Evolutionary conservation across 92 coral and sea anemone genomes (phyloP).

Genomic region (Virgularia gustaviana): DNA sequence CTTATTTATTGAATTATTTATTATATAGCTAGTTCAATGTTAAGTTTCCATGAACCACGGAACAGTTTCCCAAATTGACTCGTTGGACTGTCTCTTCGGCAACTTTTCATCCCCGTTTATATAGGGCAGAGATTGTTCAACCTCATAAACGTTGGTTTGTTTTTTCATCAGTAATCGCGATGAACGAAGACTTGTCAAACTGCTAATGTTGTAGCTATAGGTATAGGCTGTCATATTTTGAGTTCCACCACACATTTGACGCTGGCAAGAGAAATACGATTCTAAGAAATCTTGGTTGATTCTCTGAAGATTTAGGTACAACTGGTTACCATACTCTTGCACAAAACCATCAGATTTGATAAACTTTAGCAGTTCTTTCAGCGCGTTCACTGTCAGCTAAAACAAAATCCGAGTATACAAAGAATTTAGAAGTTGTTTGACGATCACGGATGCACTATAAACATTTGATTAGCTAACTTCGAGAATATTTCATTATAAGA

Average conservation of each 20-base stretch:
- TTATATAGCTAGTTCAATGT: too few relatives aligned
- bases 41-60: conserved; percentile 49
- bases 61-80: conserved; percentile 30
- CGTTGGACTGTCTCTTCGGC: conserved; percentile 25
- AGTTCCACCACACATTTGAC: background rate
- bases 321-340: conserved; percentile 34
- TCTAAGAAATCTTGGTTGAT: conserved; percentile 54
- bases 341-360: conserved; percentile 33
- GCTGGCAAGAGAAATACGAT: conserved; percentile 44
- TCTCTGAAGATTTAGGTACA: conserved; percentile 42
- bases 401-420: background rate
- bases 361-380: conserved; percentile 40
- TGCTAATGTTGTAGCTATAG: conserved; percentile 49
- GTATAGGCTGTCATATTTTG: too few relatives aligned
- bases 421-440: background rate
- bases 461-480: background rate
- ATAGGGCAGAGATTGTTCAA: conserved; percentile 29
- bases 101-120: conserved; percentile 29
- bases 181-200: conserved; percentile 38
- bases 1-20: too few relatives aligned
- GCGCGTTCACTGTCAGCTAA: conserved; percentile 47
- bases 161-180: conserved; percentile 39
- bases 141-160: conserved; percentile 53
- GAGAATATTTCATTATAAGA: too few relatives aligned
- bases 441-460: too few relatives aligned